Base-by-base conservation (phyloP, 2,888 invertebrate species). In the Lepidocyrtinus sp. region DNA sequence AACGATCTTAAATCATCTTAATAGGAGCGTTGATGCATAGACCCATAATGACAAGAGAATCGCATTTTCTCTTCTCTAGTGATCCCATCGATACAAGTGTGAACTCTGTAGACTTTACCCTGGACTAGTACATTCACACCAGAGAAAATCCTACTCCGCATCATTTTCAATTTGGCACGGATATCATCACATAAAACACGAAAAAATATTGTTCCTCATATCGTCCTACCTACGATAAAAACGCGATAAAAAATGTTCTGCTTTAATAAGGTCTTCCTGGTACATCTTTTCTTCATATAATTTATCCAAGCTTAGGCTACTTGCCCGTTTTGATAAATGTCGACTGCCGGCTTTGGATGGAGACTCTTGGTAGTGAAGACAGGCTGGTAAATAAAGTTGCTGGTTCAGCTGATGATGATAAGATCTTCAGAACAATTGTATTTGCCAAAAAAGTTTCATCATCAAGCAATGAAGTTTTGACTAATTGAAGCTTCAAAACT, bases 21-120 rank as follows among this genome's bases (percentile, higher is more conserved):
- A 72, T 77, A 67, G 65, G 67, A 77, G 77, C 77, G 72, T 72
- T 77, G 67, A 77, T 72, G 77, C 77, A 77, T 77, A 45, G 67
- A 71, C 50, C 7, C 59, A 7, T 36, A 50, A 50, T 50, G 50
- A 50, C 50, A 7, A 17, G 2, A 12, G 50, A 50, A 12, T 7
- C 17, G 2, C 62, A 19, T 7, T 22, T 62, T 62, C 62, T 62
- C 22, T 62, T 22, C 22, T 2, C 19, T 22, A 36, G 5, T 36
- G 36, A 5, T 12, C 5, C 36, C 36, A 36, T 36, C 12, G 12
- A 12, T 36, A 12, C 36, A 36, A 36, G 5, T 36, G n/a, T n/a
- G 12, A 36, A 36, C 5, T 5, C 5, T 7, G 36, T 7, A 36
- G 36, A 5, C 36, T 36, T 36, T 36, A 7, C 36, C 36, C 50